phyloP scores from a whole-genome alignment of 1,140 invertebrate species.

The Drosophila kurseongensis region DNA sequence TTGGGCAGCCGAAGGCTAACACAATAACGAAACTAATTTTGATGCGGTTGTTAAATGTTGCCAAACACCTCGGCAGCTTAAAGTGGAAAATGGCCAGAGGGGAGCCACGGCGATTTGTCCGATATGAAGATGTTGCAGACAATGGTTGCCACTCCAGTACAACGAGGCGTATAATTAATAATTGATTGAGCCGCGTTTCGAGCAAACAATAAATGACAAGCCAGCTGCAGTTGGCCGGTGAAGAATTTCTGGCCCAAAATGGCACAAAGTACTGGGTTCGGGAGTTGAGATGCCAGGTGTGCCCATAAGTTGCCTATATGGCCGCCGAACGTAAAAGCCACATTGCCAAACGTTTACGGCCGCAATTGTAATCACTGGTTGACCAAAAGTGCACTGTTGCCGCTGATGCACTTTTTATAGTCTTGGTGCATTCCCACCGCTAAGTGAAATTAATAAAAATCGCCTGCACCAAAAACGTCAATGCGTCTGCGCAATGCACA shows the following conservation, averaged over 20 bases:
- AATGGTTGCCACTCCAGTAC: conserved; percentile 38
- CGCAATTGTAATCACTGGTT: conserved; percentile 75
- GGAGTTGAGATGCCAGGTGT: conserved; percentile 54
- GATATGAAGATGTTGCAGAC: conserved; percentile 69
- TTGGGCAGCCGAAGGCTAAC: conserved; percentile 68
- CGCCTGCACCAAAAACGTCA: conserved; percentile 74
- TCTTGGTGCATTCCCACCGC: conserved; percentile 65
- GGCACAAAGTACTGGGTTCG: conserved; percentile 64
- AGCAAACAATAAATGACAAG: conserved; percentile 64
- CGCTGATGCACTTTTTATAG: conserved; percentile 61
- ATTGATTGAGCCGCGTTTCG: conserved; percentile 69
- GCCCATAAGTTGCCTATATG: conserved; percentile 69
- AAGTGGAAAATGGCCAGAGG: conserved; percentile 52
- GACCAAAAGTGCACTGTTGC: conserved; percentile 63
- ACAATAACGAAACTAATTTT: conserved; percentile 82
- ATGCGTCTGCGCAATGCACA: conserved; percentile 77
- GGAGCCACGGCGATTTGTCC: conserved; percentile 20
- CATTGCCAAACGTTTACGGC: conserved; percentile 67
- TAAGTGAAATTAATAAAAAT: conserved; percentile 82
- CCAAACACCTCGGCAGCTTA: conserved; percentile 65
- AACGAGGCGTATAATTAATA: conserved; percentile 81
- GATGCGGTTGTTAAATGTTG: conserved; percentile 81
- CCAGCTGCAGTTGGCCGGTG: conserved; percentile 23
- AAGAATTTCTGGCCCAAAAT: conserved; percentile 65
- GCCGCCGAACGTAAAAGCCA: conserved; percentile 51